Conservation (phyloP, 2,113 vertebrate species). For the Corapipo altera region DNA sequence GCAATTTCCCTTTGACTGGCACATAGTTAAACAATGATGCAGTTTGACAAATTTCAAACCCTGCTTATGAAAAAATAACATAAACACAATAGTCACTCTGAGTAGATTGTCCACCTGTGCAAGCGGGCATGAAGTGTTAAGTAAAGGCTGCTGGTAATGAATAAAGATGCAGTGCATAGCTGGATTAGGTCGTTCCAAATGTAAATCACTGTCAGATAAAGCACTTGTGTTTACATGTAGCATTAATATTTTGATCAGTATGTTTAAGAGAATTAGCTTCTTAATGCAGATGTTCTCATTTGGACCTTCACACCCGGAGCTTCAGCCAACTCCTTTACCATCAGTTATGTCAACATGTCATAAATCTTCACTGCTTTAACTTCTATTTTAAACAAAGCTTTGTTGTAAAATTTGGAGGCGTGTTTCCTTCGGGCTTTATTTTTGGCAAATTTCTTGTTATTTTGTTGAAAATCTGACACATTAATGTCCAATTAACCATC, state of each 20-base stretch:
- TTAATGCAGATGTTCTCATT: constrained; percentile 85
- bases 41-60: constrained; percentile 95
- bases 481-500: constrained; percentile 74
- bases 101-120: constrained; percentile 87
- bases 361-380: constrained; percentile 74
- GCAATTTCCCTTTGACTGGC: constrained; percentile 84
- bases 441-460: constrained; percentile 75
- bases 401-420: constrained; percentile 68
- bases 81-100: constrained; percentile 81
- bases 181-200: constrained; percentile 83
- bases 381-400: constrained; percentile 75
- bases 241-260: constrained; percentile 89
- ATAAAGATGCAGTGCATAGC: constrained; percentile 73
- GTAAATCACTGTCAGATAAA: constrained; percentile 89
- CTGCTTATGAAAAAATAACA: constrained; percentile 93
- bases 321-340: constrained; percentile 75
- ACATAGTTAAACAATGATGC: constrained; percentile 91
- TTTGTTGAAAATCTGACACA: constrained; percentile 74
- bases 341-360: constrained; percentile 84
- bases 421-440: constrained; percentile 69
- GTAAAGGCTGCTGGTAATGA: constrained; percentile 86
- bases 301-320: constrained; percentile 73
- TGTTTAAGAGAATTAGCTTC: constrained; percentile 87
- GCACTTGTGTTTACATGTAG: constrained; percentile 80
- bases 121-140: constrained; percentile 83